phyloP scores from a whole-genome alignment of 2,888 invertebrate species.

The Hypomecis atomaria region DNA sequence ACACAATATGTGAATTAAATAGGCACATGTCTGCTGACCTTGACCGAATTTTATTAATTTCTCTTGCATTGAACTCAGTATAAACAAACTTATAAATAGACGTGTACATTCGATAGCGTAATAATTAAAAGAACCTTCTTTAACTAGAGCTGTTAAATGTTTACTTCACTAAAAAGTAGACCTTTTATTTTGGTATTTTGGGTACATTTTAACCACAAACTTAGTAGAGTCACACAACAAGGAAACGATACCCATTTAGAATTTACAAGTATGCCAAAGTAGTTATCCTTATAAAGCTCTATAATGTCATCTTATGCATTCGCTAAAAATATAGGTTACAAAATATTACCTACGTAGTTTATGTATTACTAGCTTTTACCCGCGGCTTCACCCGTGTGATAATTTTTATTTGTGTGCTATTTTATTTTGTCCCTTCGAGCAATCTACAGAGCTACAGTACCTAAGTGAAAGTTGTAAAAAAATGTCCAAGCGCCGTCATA shows the following conservation, averaged over 20 bases:
- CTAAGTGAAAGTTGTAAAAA: too few relatives aligned
- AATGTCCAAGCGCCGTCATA: too few relatives aligned
- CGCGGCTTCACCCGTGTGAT: too few relatives aligned
- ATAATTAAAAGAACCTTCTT: not conserved
- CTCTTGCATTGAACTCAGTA: conserved; percentile 10
- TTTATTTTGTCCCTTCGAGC: too few relatives aligned
- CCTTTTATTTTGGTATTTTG: not conserved
- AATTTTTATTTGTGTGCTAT: too few relatives aligned
- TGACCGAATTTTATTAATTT: conserved; percentile 24
- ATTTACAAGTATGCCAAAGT: conserved; percentile 1
- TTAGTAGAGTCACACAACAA: not conserved
- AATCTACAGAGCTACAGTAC: too few relatives aligned
- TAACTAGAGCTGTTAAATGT: conserved; percentile 7
- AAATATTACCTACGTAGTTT: too few relatives aligned
- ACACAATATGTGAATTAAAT: conserved; percentile 10
- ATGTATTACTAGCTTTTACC: too few relatives aligned
- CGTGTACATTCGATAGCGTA: conserved; percentile 1
- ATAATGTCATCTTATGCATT: not conserved
- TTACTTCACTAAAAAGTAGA: conserved; percentile 3
- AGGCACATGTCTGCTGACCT: conserved; percentile 6
- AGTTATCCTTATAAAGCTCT: conserved; percentile 3
- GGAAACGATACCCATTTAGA: not conserved
- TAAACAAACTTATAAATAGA: not conserved
- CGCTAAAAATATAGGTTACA: not conserved
- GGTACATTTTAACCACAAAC: not conserved